These are phyloP conservation scores for Pegoplata infirma DNA, from an alignment of 2,888 invertebrate species.

Conservation along the genomic window DNA sequence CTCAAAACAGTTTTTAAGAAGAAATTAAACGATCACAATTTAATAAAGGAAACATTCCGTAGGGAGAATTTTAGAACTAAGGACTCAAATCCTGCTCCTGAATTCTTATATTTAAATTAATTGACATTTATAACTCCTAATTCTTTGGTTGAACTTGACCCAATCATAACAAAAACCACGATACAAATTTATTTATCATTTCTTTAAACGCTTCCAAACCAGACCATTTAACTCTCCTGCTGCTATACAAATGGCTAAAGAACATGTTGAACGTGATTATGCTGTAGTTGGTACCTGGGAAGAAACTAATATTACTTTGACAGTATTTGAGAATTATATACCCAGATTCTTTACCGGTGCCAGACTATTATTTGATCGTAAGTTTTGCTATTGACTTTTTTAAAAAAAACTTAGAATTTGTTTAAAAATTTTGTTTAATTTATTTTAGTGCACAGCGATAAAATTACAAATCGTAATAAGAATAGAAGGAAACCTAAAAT, in stretches of 20 bases:
- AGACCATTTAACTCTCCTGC: slow-evolving; percentile 91
- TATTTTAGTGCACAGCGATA: slow-evolving; percentile 64
- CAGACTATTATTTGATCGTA: slow-evolving; percentile 86
- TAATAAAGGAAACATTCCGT: too few species aligned
- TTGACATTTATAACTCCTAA: too few species aligned
- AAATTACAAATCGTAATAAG: slow-evolving; percentile 81
- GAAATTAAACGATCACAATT: too few species aligned
- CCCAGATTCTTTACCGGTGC: slow-evolving; percentile 92
- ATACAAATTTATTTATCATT: too few species aligned
- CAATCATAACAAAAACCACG: too few species aligned
- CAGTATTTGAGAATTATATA: slow-evolving; percentile 90
- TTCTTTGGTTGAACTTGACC: too few species aligned
- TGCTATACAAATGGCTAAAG: slow-evolving; percentile 89
- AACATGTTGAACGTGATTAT: slow-evolving; percentile 90
- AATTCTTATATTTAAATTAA: too few species aligned
- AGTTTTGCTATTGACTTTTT: too few species aligned
- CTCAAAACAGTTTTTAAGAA: too few species aligned
- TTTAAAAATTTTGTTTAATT: neutral
- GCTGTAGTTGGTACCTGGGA: slow-evolving; percentile 93
- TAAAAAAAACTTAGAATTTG: neutral
- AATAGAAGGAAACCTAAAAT: slow-evolving; percentile 87
- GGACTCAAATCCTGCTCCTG: too few species aligned
- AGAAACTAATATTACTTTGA: slow-evolving; percentile 89
- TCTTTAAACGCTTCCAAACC: too few species aligned
- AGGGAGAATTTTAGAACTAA: too few species aligned